Evolutionary conservation across 2,797 vertebrate genomes (phyloP).

Genomic region (Arnoldichthys spilopterus): DNA sequence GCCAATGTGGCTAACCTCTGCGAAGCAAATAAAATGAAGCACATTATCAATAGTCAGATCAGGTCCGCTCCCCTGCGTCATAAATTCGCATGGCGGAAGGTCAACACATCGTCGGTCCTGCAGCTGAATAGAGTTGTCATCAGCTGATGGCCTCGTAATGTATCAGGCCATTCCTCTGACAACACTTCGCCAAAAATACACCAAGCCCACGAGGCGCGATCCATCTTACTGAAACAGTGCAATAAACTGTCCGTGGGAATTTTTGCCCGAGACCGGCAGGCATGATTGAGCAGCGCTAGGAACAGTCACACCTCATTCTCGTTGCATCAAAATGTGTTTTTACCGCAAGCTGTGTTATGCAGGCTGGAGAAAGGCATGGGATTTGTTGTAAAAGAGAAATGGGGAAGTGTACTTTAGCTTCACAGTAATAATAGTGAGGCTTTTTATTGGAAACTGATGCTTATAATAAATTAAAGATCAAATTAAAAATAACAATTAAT

Average conservation of each 20-base stretch:
- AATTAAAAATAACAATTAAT: not conserved
- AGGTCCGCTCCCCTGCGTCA: constrained; percentile 27
- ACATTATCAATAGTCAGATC: constrained; percentile 35
- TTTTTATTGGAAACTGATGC: not conserved
- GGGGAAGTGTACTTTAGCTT: not conserved
- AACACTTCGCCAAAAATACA: constrained; percentile 53
- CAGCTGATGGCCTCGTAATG: constrained; percentile 39
- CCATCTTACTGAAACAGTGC: constrained; percentile 54
- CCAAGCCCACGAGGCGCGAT: constrained; percentile 49
- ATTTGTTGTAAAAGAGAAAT: not conserved
- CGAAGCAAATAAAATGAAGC: not conserved
- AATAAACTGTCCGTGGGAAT: constrained; percentile 48
- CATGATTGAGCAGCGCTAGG: constrained; percentile 50
- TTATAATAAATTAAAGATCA: not conserved
- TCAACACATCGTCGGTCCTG: constrained; percentile 38
- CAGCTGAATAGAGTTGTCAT: constrained; percentile 43
- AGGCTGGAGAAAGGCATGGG: not conserved
- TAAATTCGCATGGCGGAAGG: constrained; percentile 27
- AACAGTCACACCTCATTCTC: constrained; percentile 55
- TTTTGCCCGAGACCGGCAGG: constrained; percentile 40
- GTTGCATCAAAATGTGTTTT: constrained; percentile 53
- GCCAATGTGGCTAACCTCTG: not conserved
- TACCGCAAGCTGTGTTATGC: constrained; percentile 24
- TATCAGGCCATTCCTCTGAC: constrained; percentile 41
- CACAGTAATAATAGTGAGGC: not conserved